These are phyloP conservation scores for Hemithea aestivaria DNA, from an alignment of 2,888 invertebrate species.

Conservation along the genomic window DNA sequence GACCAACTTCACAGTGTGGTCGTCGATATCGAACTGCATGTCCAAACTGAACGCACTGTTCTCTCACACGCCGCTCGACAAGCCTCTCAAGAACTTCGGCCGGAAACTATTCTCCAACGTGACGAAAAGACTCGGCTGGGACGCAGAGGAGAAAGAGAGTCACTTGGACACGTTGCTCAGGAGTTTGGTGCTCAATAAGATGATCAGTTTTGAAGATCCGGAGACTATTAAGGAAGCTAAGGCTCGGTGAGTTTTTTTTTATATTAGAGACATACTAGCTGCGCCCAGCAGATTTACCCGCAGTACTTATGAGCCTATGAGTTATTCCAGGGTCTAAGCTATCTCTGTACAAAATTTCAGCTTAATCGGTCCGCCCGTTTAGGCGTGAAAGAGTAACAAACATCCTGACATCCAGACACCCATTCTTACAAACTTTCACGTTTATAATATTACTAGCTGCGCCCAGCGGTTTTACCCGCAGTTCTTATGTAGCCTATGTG, in stretches of 20 bases:
- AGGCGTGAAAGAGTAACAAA: too few species aligned
- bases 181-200: constrained; percentile 88
- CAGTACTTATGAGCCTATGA: too few species aligned
- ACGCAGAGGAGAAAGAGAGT: constrained; percentile 88
- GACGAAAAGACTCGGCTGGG: constrained; percentile 90
- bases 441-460: too few species aligned
- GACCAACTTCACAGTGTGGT: constrained; percentile 96
- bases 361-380: too few species aligned
- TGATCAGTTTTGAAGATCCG: constrained; percentile 90
- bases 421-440: too few species aligned
- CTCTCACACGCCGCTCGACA: constrained; percentile 87
- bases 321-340: too few species aligned
- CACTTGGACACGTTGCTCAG: constrained; percentile 92
- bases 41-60: constrained; percentile 87
- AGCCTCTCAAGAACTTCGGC: constrained; percentile 86
- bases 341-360: too few species aligned
- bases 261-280: too few species aligned
- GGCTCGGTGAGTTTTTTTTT: constrained; percentile 62
- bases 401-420: too few species aligned
- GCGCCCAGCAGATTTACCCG: too few species aligned
- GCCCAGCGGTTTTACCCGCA: too few species aligned
- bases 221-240: constrained; percentile 88
- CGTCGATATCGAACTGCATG: constrained; percentile 87
- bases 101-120: constrained; percentile 86
- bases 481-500: too few species aligned